phyloP scores from a whole-genome alignment of 2,797 vertebrate genomes.

The Chrosomus eos region DNA sequence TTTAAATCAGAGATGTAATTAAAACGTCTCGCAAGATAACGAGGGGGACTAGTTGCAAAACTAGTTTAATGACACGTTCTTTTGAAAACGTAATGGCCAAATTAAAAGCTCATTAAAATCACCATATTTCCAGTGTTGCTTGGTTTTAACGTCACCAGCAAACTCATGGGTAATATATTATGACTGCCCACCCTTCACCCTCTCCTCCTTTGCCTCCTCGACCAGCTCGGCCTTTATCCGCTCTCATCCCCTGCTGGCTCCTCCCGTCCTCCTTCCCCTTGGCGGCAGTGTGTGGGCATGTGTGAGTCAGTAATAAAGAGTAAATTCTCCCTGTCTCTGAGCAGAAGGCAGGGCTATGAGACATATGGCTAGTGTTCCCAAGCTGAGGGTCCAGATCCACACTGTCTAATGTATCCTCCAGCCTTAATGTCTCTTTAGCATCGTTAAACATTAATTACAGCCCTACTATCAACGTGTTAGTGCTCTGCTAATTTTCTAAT shows the following conservation, averaged over 20 bases:
- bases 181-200: constrained; percentile 11
- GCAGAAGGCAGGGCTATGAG: constrained; percentile 49
- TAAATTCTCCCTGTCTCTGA: constrained; percentile 45
- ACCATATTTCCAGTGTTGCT: background rate
- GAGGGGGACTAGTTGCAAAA: background rate
- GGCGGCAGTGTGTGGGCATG: constrained; percentile 22
- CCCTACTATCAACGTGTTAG: constrained; percentile 49
- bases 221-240: constrained; percentile 35
- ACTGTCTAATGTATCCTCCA: constrained; percentile 41
- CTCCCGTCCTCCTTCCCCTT: constrained; percentile 38
- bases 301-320: constrained; percentile 46
- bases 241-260: constrained; percentile 52
- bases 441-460: constrained; percentile 58
- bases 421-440: constrained; percentile 52
- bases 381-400: constrained; percentile 49
- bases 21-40: constrained; percentile 1
- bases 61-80: background rate
- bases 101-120: constrained; percentile 20
- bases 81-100: constrained; percentile 7
- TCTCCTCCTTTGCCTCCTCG: constrained; percentile 41
- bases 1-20: background rate
- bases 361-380: constrained; percentile 51
- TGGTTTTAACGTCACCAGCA: background rate
- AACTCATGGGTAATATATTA: background rate
- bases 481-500: constrained; percentile 47